Evolutionary conservation across 2,888 invertebrate genomes (phyloP), one percentile per base, ranked within the genome.

Genomic region (Nasonovia ribisnigri): DNA sequence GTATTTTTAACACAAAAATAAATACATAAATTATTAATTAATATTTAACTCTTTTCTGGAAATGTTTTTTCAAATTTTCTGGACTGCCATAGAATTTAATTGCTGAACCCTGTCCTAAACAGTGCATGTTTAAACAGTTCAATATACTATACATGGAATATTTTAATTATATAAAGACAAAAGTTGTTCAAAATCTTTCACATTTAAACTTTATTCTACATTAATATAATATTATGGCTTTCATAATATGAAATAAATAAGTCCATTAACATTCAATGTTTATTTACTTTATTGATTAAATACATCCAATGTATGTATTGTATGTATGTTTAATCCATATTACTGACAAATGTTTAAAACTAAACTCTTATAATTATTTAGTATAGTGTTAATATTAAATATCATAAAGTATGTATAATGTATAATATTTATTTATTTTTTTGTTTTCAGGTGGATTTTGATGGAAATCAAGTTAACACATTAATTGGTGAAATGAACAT

Each of bases 401-500:
- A 36, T 88, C 10, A 88, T 48, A 36, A n/a, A 36, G 6, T 67
- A 67, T 57, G 16, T 67, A n/a, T 36, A 67, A 16, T 1, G 24
- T 90, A 42, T 77, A 77, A n/a, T n/a, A n/a, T n/a, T n/a, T 11
- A n/a, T 26, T 46, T 16, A n/a, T 84, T 26, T 46, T 92, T 43
- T 57, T 67, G 13, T 29, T 93, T 93, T 93, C 48, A 93, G 93
- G 93, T 93, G 42, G 93, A 93, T 86, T 93, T 90, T 86, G 29
- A 51, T 36, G 90, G 93, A 42, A 93, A 93, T 90, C 93, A 93
- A 86, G 42, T 93, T 84, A 93, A 87, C 51, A 90, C 93, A n/a
- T 93, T 90, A 48, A 90, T 93, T 87, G 93, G 93, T 42, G 93
- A 93, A 93, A 93, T 93, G 86, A 93, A 93, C n/a, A 51, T 93